Percentiles rank a stretch among this genome's conserved stretches.
Conservation (phyloP, 2,113 vertebrate species). For the Entomyzon cyanotis region DNA sequence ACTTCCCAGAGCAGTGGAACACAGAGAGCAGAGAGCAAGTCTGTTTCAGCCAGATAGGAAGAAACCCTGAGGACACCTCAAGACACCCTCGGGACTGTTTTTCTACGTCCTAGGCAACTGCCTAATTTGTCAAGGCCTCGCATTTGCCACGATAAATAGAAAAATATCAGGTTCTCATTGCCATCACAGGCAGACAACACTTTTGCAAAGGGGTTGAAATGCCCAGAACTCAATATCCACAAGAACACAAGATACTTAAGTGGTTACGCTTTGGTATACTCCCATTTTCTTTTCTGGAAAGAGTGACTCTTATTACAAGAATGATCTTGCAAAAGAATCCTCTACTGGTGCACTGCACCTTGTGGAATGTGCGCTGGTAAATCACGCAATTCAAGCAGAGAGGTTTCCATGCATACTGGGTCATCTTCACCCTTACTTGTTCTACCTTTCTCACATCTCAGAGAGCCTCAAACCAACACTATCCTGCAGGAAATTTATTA, state of each 20-base stretch:
- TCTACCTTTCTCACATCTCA: neutral
- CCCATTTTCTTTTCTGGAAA: neutral
- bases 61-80: neutral
- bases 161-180: neutral
- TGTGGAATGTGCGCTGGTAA: neutral
- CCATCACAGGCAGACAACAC: neutral
- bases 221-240: neutral
- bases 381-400: fast-evolving
- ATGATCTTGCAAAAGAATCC: neutral
- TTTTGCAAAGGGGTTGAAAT: neutral
- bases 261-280: neutral
- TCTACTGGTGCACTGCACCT: neutral
- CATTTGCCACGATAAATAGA: fast-evolving
- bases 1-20: neutral
- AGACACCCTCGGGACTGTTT: neutral
- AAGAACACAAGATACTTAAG: neutral
- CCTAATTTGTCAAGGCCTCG: neutral
- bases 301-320: neutral
- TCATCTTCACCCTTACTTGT: neutral
- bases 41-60: neutral
- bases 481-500: neutral
- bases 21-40: neutral
- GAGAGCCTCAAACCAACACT: neutral
- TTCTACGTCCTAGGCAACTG: neutral
- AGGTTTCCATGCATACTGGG: neutral